Base-by-base conservation (phyloP, 2,113 vertebrate genomes). In the Arenaria interpres region DNA sequence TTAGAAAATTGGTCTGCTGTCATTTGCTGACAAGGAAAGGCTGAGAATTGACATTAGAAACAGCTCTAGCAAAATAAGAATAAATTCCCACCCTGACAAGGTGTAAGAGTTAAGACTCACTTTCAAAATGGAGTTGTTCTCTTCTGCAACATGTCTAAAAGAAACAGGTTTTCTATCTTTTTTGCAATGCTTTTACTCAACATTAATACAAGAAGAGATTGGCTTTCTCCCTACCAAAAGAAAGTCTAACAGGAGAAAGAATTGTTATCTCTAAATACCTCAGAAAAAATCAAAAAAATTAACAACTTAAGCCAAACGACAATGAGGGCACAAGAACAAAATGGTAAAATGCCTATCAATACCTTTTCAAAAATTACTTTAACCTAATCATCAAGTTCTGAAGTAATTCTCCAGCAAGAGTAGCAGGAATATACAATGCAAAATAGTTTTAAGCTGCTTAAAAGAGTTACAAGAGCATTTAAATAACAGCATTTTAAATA, bases 301-400 rank as follows among this genome's bases (percentile, higher is more conserved):
- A 74, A 41, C 14, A 43, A n/a, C 20, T 45, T 86, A 15, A 63
- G 39, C 8, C 43, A 59, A 48, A 6, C 22, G 8, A 46, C 59
- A 46, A 16, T 4, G 4, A 79, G 12, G 39, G n/a, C n/a, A 71
- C 28, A 66, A 45, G 32, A 90, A 75, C 20, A 54, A 54, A 62
- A 41, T 0, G 0, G 4, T 16, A 62, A 51, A 9, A 43, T 8
- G 4, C 4, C 62, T 59, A 66, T 12, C 11, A 48, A 37, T 14
- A 19, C 8, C 7, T 68, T n/a, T 33, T 48, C 11, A 76, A 94
- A 85, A 85, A 54, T 37, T 59, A 43, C 7, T 78, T 39, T 41
- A 5, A 54, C 32, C 10, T 25, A 85, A 79, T 9, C 53, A 62
- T 32, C 8, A 51, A 48, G 14, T 53, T 57, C 7, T 84, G 35